Evolutionary conservation across 2,113 vertebrate genomes (phyloP), one percentile per base, ranked within the genome.

Genomic region (Nyctibius bracteatus): DNA sequence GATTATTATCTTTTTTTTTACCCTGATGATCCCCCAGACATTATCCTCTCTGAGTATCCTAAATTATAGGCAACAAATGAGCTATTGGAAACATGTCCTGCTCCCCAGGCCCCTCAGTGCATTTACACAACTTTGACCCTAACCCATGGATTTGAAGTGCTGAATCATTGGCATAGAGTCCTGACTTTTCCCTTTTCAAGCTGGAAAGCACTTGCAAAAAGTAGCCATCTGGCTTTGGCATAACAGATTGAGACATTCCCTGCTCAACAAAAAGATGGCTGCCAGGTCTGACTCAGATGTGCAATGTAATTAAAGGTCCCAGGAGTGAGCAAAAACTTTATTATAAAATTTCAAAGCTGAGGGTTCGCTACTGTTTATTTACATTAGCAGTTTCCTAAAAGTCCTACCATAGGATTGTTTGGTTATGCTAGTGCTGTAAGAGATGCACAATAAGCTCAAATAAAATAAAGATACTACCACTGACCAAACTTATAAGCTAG

Each of bases 211-310:
- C 21, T 95, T 77, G 35, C 33, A 83, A 84, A 92, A 94, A 81
- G 47, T 74, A 84, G 35, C 82, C 92, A 95, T 94, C 88, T 96
- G 96, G 51, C 30, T 96, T 93, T 92, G 51, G 80, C 72, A 33
- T 70, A 84, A 82, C 80, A 90, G 90, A 95, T 71, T 86, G 87
- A 93, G 79, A 87, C 70, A 46, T 87, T 90, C 27, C 24, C 62
- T 83, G 67, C 63, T 77, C 75, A 82, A 67, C 43, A 46, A 47
- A 90, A 96, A 83, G 41, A 90, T 24, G 35, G 35, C 66, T 96
- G 72, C 90, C 90, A 92, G 85, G 47, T 86, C 79, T 88, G 82
- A 90, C 63, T 93, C 85, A 96, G 81, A 41, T 92, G 90, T 92
- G 79, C 67, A 28, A 19, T 6, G 18, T 83, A 92, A 90, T 55